Conservation (phyloP, 2,797 vertebrate species). For the Huso huso region DNA sequence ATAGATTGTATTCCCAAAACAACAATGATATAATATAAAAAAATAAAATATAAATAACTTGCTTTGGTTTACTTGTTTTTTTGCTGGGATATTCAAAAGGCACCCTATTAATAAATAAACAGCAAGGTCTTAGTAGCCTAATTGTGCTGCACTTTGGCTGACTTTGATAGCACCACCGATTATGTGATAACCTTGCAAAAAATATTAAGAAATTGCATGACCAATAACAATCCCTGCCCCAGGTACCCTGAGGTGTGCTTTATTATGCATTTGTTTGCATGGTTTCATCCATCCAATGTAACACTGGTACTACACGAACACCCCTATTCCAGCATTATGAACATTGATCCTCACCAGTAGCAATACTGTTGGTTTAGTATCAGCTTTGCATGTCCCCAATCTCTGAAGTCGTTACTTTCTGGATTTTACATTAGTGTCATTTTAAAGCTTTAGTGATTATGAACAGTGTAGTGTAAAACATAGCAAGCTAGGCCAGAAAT, state of each 20-base stretch:
- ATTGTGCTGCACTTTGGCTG: neutral
- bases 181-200: neutral
- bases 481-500: too few relatives aligned
- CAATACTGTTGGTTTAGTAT: neutral
- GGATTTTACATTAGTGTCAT: neutral
- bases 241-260: neutral
- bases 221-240: neutral
- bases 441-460: conserved; percentile 8
- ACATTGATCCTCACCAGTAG: too few relatives aligned
- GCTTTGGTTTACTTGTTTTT: conserved; percentile 17
- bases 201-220: neutral
- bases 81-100: conserved; percentile 11
- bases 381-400: neutral
- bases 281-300: neutral
- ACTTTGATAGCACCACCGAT: conserved; percentile 11
- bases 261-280: neutral
- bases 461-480: neutral
- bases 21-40: neutral
- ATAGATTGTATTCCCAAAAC: neutral
- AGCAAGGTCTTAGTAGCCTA: too few relatives aligned
- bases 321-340: neutral
- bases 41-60: neutral
- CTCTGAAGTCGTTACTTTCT: neutral
- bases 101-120: neutral
- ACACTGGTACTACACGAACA: neutral